Conservation (phyloP, 2,888 invertebrate species). For the Entomobrya multifasciata region DNA sequence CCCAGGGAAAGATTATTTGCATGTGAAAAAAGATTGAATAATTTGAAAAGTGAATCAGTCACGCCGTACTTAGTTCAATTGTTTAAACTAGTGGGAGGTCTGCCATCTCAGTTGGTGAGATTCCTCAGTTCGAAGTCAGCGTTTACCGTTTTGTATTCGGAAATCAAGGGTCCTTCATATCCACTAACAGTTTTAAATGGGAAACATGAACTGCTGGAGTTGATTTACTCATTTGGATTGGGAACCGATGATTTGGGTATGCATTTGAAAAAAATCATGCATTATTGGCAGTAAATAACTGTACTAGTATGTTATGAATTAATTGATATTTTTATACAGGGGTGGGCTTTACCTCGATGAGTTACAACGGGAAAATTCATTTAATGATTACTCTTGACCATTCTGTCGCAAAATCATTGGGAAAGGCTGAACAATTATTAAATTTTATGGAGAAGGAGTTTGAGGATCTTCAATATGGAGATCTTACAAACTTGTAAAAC, state of each 20-base stretch:
- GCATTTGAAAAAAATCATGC: too few relatives aligned
- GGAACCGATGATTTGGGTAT: conserved; percentile 48
- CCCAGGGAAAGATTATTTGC: conserved; percentile 6
- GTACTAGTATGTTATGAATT: not conserved
- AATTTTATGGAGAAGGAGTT: conserved; percentile 38
- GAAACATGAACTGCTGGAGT: not conserved
- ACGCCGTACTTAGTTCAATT: conserved; percentile 8
- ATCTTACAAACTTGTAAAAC: conserved; percentile 39
- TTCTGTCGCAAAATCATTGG: not conserved
- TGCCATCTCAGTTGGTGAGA: not conserved
- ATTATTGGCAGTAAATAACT: too few relatives aligned
- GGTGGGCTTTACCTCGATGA: conserved; percentile 20
- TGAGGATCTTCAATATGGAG: conserved; percentile 34
- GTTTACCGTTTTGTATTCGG: conserved; percentile 22
- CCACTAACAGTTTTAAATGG: not conserved
- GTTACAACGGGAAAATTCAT: conserved; percentile 41
- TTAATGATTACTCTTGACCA: conserved; percentile 28
- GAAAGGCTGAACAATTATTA: conserved; percentile 30
- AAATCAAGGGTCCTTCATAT: not conserved
- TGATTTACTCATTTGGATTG: conserved; percentile 26
- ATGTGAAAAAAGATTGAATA: not conserved
- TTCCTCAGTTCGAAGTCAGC: not conserved
- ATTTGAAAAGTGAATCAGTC: not conserved
- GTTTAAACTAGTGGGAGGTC: conserved; percentile 6
- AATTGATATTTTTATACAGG: not conserved